phyloP scores from a whole-genome alignment of 2,113 vertebrate species.

The Rynchops niger region DNA sequence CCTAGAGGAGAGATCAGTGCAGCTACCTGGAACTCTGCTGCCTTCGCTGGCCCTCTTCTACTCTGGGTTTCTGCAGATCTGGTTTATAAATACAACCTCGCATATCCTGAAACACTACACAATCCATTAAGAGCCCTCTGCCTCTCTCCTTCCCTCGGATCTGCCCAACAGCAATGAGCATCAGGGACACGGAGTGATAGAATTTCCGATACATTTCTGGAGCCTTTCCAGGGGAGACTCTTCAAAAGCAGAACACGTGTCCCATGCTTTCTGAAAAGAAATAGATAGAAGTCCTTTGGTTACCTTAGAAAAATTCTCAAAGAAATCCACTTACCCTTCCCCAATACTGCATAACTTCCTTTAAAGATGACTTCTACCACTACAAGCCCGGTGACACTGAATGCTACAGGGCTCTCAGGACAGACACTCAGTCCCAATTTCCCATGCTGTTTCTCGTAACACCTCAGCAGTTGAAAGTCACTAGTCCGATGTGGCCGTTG shows the following conservation, averaged over 20 bases:
- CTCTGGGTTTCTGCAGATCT: neutral
- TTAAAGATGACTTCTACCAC: neutral
- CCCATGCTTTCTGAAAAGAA: neutral
- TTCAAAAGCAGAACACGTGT: neutral
- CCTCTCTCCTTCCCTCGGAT: neutral
- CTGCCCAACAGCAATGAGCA: neutral
- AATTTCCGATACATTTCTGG: neutral
- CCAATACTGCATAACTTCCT: neutral
- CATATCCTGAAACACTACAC: neutral
- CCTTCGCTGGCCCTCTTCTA: neutral
- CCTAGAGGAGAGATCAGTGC: too few species aligned
- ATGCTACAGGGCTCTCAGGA: neutral
- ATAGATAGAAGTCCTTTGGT: neutral
- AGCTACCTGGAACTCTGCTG: neutral
- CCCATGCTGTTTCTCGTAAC: neutral
- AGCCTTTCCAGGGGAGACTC: neutral
- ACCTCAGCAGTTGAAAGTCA: neutral
- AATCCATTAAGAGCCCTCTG: neutral
- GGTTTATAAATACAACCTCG: neutral
- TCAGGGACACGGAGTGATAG: rapidly evolving
- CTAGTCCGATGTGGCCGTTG: neutral
- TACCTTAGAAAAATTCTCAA: neutral
- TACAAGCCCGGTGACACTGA: neutral
- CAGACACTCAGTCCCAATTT: neutral
- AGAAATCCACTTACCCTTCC: neutral